Base-by-base conservation (phyloP, 2,113 vertebrate species). In the Tragelaphus scriptus region DNA sequence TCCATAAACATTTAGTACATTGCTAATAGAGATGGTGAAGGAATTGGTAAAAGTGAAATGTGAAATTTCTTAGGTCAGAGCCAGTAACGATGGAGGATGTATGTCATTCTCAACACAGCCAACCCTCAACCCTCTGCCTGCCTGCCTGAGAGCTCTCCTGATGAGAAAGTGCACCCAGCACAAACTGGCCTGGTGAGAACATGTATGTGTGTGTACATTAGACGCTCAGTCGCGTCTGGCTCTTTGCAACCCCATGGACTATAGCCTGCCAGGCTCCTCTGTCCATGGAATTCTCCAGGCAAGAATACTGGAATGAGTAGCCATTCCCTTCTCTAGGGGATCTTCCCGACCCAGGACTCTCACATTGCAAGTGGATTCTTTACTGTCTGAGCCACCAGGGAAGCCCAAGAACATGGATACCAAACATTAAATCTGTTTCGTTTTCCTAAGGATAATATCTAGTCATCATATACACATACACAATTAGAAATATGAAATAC, bases 401-500 rank as follows among this genome's bases (percentile, higher is more conserved):
- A 77, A 44, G 23, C 71, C 71, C 71, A n/a, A 71, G 36, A 89
- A 58, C 47, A 55, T 51, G 13, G 12, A 25, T 30, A 49, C 68
- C 77, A 68, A 91, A 68, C n/a, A 51, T 71, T 80, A 47, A 56
- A 47, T 80, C 80, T 51, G 28, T 47, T 92, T 63, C 16, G 9
- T 63, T 88, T 59, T 55, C 47, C 32, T 53, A 51, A 86, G 49
- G n/a, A 51, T 59, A 55, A 14, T 21, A 91, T 23, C 55, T 95
- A 55, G 84, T 86, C 58, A 68, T 86, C 61, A 75, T 32, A 49
- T 14, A 32, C 21, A 51, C 28, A 44, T 13, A 85, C 1, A 56
- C 26, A 94, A 59, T 85, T 32, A 75, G 32, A 65, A 55, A 91
- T 63, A 51, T 97, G 23, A 71, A 90, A 32, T 84, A 49, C 36